Percentiles rank a stretch among this genome's conserved stretches.
Evolutionary conservation across 1,140 invertebrate species (phyloP).

Genomic region (Patella vulgata): DNA sequence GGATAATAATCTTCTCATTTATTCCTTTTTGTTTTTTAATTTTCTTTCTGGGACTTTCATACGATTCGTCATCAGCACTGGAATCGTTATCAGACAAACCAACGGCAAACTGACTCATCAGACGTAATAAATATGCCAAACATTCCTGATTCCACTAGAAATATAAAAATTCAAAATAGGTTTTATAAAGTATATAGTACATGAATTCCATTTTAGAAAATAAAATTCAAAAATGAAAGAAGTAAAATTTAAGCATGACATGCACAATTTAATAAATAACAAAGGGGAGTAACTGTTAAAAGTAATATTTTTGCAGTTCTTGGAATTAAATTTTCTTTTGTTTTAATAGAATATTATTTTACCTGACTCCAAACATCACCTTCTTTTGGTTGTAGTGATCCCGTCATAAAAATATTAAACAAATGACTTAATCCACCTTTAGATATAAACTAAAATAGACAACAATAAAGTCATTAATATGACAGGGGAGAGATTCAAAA

Average conservation of each 20-base stretch:
- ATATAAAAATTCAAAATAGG: constrained; percentile 1
- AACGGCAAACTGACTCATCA: constrained; percentile 83
- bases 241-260: constrained; percentile 1
- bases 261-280: too few relatives aligned
- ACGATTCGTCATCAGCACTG: constrained; percentile 52
- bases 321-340: too few relatives aligned
- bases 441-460: constrained; percentile 76
- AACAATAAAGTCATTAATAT: constrained; percentile 5
- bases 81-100: constrained; percentile 54
- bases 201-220: too few relatives aligned
- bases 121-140: constrained; percentile 83
- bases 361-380: constrained; percentile 69
- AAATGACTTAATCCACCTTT: constrained; percentile 86
- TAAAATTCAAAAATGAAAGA: constrained; percentile 3
- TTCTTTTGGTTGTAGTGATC: constrained; percentile 69
- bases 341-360: too few relatives aligned
- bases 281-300: too few relatives aligned
- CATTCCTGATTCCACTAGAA: constrained; percentile 92
- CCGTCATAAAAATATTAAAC: constrained; percentile 92
- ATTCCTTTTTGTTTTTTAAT: constrained; percentile 60
- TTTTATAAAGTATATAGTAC: background rate
- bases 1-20: constrained; percentile 74
- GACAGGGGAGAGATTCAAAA: too few relatives aligned
- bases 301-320: too few relatives aligned
- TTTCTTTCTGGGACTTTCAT: constrained; percentile 62